Conservation (phyloP, 2,888 invertebrate genomes). For the Lacanobia wlatinum region DNA sequence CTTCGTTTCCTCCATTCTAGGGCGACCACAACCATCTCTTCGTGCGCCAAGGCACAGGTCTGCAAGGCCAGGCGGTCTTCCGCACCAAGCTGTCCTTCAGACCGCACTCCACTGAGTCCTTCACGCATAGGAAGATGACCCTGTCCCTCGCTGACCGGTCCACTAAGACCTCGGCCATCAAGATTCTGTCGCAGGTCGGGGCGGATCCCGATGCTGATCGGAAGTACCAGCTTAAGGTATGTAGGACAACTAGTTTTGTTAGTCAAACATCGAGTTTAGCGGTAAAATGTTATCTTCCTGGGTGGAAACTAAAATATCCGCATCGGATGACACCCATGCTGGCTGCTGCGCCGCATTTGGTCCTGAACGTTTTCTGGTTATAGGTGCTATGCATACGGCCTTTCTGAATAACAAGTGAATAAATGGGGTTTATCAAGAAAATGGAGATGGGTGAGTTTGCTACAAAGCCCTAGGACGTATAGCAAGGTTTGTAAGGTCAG, state of each 20-base stretch:
- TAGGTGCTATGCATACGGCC: too few relatives aligned
- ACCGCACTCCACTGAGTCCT: constrained; percentile 99
- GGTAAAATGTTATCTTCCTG: too few relatives aligned
- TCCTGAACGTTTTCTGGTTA: too few relatives aligned
- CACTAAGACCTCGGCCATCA: constrained; percentile 98
- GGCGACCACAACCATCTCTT: constrained; percentile 99
- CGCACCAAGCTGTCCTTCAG: constrained; percentile 99
- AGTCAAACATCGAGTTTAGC: too few relatives aligned
- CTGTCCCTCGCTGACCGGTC: constrained; percentile 98
- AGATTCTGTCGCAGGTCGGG: constrained; percentile 98
- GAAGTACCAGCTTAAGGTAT: constrained; percentile 96
- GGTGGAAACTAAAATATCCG: too few relatives aligned
- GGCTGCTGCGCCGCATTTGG: too few relatives aligned
- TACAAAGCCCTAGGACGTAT: too few relatives aligned
- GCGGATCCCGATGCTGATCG: constrained; percentile 98
- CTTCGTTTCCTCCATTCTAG: constrained; percentile 74
- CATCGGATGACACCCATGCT: too few relatives aligned
- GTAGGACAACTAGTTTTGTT: neutral
- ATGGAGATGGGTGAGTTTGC: too few relatives aligned
- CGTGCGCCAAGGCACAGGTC: constrained; percentile 99
- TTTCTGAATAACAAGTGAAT: too few relatives aligned
- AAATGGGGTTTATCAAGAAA: too few relatives aligned
- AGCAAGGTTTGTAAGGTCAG: constrained; percentile 97
- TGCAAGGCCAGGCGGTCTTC: constrained; percentile 99
- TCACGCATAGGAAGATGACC: constrained; percentile 99